A percentile compares a stretch with the other conserved stretches of the same genome.
Evolutionary conservation across 2,113 vertebrate genomes (phyloP).

Genomic region (Ariopsis seemanni): DNA sequence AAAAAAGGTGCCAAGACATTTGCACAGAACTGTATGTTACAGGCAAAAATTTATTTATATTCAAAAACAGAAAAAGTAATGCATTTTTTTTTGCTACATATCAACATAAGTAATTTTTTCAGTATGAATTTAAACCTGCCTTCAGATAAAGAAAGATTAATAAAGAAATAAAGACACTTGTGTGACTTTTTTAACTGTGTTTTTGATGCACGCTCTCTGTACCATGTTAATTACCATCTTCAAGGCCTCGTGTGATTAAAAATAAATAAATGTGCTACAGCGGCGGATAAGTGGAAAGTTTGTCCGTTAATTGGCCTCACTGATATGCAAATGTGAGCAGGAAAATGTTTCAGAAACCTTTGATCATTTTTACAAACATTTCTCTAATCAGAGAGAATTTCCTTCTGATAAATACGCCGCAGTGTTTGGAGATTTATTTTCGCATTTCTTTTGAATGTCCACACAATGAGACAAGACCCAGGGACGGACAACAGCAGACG

Average conservation of each 20-base stretch:
- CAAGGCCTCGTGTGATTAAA: conserved; percentile 4
- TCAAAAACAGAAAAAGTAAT: too few species aligned
- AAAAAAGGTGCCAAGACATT: too few species aligned
- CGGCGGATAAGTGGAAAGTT: conserved; percentile 8
- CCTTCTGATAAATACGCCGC: not conserved
- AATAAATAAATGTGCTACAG: conserved; percentile 1
- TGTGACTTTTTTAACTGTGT: not conserved
- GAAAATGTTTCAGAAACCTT: not conserved
- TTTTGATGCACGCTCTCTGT: not conserved
- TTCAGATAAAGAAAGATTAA: not conserved
- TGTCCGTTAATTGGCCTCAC: not conserved
- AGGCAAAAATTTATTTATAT: too few species aligned
- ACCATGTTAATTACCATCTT: not conserved
- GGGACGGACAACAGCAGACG: not conserved
- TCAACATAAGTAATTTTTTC: not conserved
- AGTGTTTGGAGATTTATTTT: not conserved
- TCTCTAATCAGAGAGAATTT: not conserved
- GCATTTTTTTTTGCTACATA: not conserved
- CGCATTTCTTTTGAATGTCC: not conserved
- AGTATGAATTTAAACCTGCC: not conserved
- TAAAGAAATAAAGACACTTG: not conserved
- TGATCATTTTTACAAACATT: not conserved
- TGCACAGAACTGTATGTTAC: too few species aligned
- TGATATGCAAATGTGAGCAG: conserved; percentile 1
- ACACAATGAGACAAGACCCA: not conserved